Percentiles rank a stretch among this genome's conserved stretches.
Conservation (phyloP, 2,797 vertebrate genomes). For the Anguilla obscura region DNA sequence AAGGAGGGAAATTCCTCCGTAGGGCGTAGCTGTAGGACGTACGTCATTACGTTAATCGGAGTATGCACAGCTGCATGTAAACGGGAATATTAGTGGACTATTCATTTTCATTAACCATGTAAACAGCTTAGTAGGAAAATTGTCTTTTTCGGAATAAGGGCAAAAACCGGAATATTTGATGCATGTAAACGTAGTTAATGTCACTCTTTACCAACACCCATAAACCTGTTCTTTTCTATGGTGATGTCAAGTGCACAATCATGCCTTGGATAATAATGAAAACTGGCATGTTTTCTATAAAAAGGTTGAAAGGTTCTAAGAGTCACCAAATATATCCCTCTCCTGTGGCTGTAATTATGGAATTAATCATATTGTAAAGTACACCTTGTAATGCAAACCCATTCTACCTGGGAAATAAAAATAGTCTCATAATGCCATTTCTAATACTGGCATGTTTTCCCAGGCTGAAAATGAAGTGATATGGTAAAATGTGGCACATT, state of each 20-base stretch:
- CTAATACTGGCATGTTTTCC: not conserved
- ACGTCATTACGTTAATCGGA: too few species aligned
- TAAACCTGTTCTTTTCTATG: not conserved
- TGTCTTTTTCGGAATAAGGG: too few species aligned
- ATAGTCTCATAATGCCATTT: conserved; percentile 1
- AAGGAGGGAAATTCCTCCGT: too few species aligned
- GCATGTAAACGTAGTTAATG: not conserved
- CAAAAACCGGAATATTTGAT: too few species aligned
- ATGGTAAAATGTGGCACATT: not conserved
- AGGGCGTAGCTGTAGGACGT: too few species aligned
- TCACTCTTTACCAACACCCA: not conserved
- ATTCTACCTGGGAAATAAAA: not conserved
- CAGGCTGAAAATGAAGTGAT: not conserved
- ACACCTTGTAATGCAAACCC: not conserved
- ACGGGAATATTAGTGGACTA: too few species aligned
- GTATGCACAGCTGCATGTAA: too few species aligned
- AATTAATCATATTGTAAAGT: not conserved
- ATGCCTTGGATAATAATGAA: not conserved
- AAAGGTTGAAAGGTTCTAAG: not conserved
- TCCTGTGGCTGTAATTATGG: not conserved
- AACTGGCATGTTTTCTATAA: not conserved
- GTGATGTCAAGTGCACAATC: not conserved
- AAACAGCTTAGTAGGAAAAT: too few species aligned
- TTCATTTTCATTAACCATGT: too few species aligned
- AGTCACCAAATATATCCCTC: not conserved